Base-by-base conservation (phyloP, 1,140 invertebrate genomes). In the Drosophila ananassae region DNA sequence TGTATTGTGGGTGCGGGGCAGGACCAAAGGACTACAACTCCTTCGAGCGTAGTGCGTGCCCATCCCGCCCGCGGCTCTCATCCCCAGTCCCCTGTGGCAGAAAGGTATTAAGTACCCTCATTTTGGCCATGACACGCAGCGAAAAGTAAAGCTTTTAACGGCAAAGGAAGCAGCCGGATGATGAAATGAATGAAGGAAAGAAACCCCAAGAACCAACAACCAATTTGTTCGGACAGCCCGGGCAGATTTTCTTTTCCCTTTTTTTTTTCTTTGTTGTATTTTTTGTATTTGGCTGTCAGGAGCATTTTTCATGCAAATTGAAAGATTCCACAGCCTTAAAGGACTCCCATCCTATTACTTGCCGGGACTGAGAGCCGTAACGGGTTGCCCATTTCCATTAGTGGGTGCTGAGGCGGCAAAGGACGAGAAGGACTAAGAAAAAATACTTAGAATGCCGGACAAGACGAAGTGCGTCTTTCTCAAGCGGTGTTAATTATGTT, bases 71-170 rank as follows among this genome's bases (percentile, higher is more conserved):
- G 21, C 1, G 28, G 21, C 39, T 39, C 17, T 10, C n/a, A 17
- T 30, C 13, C 63, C 25, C 44, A 57, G 37, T 25, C 56, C 54
- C 41, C 50, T 34, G 61, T 69, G 58, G 57, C 73, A 48, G 66
- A 73, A 77, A 83, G 67, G 79, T 79, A 83, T 89, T 90, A 90
- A 90, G 82, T 90, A 90, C 83, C 87, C 87, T 90, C 87, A 90
- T 90, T 90, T 90, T 62, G 73, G 56, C 68, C 76, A 73, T 54
- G 82, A 87, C 87, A 90, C 87, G 87, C 81, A 82, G 72, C 63
- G 60, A 67, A 73, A 73, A 64, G 61, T 75, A 79, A 81, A 82
- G 82, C 82, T 87, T 82, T 89, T 79, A 89, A 79, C 72, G 53
- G 74, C 73, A 57, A 63, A 34, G 46, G 34, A 57, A 59, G 46